phyloP scores from a whole-genome alignment of 2,888 invertebrate genomes.

The Arrhopalites spinosus region DNA sequence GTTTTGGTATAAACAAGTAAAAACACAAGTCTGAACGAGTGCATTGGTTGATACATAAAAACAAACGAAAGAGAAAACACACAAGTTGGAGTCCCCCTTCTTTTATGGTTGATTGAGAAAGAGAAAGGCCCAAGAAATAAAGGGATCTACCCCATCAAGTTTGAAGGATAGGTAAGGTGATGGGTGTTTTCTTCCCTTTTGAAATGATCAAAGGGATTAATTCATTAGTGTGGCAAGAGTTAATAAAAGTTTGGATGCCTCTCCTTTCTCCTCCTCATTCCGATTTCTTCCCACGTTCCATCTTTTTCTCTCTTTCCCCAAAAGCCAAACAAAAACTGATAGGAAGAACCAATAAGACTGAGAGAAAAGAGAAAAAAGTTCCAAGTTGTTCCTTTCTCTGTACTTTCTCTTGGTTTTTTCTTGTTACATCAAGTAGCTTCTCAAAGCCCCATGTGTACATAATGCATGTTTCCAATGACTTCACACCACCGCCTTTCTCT shows the following conservation, averaged over 20 bases:
- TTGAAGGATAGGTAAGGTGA: conserved; percentile 37
- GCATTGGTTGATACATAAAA: too few species aligned
- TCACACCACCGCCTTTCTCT: neutral
- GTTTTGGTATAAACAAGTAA: too few species aligned
- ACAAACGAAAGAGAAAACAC: too few species aligned
- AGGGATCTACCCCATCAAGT: conserved; percentile 12
- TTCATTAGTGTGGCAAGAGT: conserved; percentile 50
- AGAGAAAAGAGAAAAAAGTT: neutral
- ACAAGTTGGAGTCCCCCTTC: too few species aligned
- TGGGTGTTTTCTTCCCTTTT: conserved; percentile 47
- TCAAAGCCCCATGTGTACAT: neutral
- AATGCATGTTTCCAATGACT: neutral
- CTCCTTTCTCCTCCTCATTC: conserved; percentile 37
- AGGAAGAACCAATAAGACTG: neutral
- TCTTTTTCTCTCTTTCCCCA: neutral
- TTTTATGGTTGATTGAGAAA: neutral
- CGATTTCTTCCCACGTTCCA: conserved; percentile 45
- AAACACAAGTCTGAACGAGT: too few species aligned
- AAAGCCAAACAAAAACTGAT: neutral
- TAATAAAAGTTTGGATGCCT: conserved; percentile 36
- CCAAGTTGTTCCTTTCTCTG: too few species aligned
- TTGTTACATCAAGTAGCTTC: neutral
- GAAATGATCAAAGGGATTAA: conserved; percentile 50
- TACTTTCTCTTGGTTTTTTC: too few species aligned
- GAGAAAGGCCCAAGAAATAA: neutral